Conservation (phyloP, 2,888 invertebrate species). For the Nephrotoma appendiculata region DNA sequence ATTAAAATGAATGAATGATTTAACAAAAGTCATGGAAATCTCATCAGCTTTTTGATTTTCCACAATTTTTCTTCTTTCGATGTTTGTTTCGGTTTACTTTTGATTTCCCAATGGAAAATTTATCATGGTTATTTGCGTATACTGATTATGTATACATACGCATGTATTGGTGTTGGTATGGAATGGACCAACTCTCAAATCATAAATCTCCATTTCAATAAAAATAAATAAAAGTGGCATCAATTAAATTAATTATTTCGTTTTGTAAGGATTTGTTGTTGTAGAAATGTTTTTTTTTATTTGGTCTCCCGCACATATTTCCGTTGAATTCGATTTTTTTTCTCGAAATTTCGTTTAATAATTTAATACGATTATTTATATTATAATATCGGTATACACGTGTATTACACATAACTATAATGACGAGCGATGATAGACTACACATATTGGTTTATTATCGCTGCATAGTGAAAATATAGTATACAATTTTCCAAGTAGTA, state of each 20-base stretch:
- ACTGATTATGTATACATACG: background rate
- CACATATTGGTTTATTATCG: too few relatives aligned
- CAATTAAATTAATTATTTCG: background rate
- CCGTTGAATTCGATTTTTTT: background rate
- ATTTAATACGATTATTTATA: background rate
- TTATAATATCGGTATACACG: background rate
- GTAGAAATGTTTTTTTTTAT: background rate
- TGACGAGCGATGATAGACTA: too few relatives aligned
- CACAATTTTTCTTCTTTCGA: background rate
- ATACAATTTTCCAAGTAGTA: too few relatives aligned
- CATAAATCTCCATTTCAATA: background rate
- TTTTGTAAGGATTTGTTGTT: background rate
- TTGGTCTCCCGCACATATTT: background rate
- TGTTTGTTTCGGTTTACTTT: background rate
- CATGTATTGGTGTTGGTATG: background rate
- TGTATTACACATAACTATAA: too few relatives aligned
- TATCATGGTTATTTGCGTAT: background rate
- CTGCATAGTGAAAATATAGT: too few relatives aligned
- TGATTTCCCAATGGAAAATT: background rate
- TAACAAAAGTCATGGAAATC: background rate
- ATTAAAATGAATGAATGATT: background rate
- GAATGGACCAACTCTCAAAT: background rate
- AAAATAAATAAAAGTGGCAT: background rate
- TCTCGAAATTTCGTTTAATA: background rate
- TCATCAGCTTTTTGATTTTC: background rate